Percentiles rank a stretch among this genome's conserved stretches.
phyloP scores from a whole-genome alignment of 2,113 vertebrate genomes.

The Burhinus oedicnemus region DNA sequence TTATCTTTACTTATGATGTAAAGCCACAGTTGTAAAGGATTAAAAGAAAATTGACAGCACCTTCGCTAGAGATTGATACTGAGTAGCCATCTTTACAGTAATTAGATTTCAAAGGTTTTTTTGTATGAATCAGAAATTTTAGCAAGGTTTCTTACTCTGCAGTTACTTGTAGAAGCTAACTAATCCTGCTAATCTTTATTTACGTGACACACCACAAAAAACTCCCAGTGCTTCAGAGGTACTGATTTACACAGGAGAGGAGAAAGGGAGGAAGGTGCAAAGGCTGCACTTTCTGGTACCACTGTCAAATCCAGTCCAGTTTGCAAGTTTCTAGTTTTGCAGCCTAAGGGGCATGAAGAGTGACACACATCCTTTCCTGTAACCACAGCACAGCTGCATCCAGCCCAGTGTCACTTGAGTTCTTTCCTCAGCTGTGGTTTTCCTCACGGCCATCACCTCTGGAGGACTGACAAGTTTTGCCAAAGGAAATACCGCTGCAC shows the following conservation, averaged over 20 bases:
- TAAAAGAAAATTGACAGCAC: not conserved
- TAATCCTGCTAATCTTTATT: not conserved
- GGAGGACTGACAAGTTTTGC: not conserved
- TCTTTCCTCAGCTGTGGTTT: not conserved
- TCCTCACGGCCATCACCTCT: not conserved
- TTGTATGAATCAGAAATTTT: not conserved
- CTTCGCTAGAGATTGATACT: not conserved
- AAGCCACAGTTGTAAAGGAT: not conserved
- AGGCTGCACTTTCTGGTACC: not conserved
- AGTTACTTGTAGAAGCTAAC: not conserved
- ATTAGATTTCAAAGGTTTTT: not conserved
- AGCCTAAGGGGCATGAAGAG: fast-evolving
- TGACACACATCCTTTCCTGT: not conserved
- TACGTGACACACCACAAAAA: not conserved
- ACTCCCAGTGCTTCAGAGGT: not conserved
- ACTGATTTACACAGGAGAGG: not conserved
- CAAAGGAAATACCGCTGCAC: not conserved
- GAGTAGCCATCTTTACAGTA: not conserved
- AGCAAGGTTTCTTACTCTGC: not conserved
- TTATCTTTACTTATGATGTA: not conserved
- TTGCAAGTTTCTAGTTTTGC: not conserved
- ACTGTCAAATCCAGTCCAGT: not conserved
- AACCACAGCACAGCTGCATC: not conserved
- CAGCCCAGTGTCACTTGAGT: not conserved
- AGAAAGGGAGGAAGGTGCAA: fast-evolving